Evolutionary conservation across 1,140 invertebrate genomes (phyloP), one percentile per base, ranked within the genome.

Genomic region (Drosophila quadrilineata): DNA sequence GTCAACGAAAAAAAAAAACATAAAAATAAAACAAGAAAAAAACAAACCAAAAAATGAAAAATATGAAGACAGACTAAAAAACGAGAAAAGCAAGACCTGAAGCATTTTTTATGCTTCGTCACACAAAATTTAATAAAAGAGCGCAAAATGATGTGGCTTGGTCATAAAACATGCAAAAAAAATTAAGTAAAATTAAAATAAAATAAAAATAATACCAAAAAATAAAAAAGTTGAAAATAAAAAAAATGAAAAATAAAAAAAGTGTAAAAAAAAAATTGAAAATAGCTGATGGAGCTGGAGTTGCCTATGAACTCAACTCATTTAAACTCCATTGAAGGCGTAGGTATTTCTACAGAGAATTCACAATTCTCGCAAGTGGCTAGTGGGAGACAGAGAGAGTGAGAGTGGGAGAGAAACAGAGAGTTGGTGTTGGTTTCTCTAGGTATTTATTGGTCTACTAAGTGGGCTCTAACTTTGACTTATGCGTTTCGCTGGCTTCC

Each of bases 381-480:
- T n/a, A n/a, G n/a, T 12, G 22, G 21, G 22, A 24, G 10, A 10
- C 10, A 63, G 67, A 52, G 19, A 12, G 10, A 3, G 4, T 17
- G 21, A 17, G 56, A 12, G 9, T 38, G 31, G 17, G 16, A 2
- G n/a, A 12, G 8, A 4, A 19, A 41, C 12, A 10, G 8, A 3
- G 24, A 12, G 12, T 31, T 12, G 76, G 62, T 65, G 72, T 80
- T 66, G 35, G 58, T 56, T 56, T 60, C 58, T n/a, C 38, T 70
- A 60, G 62, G 72, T 82, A 80, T 82, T 82, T 82, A 82, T 82
- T 82, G 72, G 72, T 69, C 72, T 76, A 82, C 79, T 84, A 82
- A 82, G 77, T 82, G 77, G 77, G 77, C 64, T 82, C 73, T 82
- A 82, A 73, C 72, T 82, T 76, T 82, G 69, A 82, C 77, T 76